A percentile compares a stretch with the other conserved stretches of the same genome.
phyloP scores from a whole-genome alignment of 1,140 invertebrate genomes.

The Pteromalus puparum region DNA sequence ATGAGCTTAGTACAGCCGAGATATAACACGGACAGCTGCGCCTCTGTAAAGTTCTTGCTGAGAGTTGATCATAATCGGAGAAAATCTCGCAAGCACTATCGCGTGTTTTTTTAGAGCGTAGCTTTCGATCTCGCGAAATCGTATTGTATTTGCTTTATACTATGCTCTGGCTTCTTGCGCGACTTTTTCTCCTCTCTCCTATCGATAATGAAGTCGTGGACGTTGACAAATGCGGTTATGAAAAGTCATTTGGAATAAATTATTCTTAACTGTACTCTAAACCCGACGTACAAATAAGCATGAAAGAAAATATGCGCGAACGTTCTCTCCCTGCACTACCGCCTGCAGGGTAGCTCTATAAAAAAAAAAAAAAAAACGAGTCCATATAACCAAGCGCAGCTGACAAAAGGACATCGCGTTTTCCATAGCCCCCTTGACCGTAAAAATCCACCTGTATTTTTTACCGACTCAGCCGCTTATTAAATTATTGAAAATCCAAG shows the following conservation, averaged over 20 bases:
- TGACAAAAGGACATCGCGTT: not conserved
- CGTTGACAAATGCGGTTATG: not conserved
- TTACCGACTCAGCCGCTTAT: not conserved
- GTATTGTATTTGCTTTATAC: not conserved
- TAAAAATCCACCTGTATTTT: not conserved
- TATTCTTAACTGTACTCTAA: not conserved
- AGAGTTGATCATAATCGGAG: conserved; percentile 31
- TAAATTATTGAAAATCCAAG: conserved; percentile 35
- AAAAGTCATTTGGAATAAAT: not conserved
- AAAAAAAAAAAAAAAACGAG: no score
- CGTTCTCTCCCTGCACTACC: no score
- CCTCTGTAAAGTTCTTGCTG: not conserved
- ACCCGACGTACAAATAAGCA: no score
- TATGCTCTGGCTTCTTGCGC: no score
- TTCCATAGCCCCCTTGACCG: not conserved
- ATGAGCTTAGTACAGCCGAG: not conserved
- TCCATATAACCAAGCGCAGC: no score
- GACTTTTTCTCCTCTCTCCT: no score
- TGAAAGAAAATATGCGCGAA: no score
- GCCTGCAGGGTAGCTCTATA: no score
- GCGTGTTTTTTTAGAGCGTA: no score
- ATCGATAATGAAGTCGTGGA: no score
- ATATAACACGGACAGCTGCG: not conserved
- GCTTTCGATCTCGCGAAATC: not conserved
- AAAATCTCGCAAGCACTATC: not conserved